Evolutionary conservation across 92 coral and sea anemone species (phyloP).

Genomic region (Blastomussa wellsi): DNA sequence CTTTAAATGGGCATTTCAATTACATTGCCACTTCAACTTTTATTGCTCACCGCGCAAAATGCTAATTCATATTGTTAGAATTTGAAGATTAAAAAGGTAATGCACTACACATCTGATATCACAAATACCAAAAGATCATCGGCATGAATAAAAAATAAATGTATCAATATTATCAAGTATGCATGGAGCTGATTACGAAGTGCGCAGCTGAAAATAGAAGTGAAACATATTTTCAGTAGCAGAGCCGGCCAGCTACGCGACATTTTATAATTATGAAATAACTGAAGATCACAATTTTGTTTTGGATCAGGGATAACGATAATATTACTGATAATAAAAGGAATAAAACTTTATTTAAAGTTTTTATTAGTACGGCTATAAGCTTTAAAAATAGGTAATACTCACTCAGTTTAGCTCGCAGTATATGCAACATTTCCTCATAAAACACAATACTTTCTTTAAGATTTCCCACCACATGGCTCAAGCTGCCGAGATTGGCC

Average conservation of each 20-base stretch:
- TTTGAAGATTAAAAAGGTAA: too few species aligned
- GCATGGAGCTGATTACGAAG: not conserved
- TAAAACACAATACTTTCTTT: slow-evolving; percentile 71
- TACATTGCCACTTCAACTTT: too few species aligned
- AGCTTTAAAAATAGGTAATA: not conserved
- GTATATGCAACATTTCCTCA: slow-evolving; percentile 81
- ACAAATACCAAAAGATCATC: not conserved
- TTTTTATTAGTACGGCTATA: not conserved
- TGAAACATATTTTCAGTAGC: not conserved
- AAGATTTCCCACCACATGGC: slow-evolving; percentile 75
- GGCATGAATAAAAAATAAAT: not conserved
- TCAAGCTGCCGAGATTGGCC: slow-evolving; percentile 75
- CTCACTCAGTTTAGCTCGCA: slow-evolving; percentile 94
- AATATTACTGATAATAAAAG: not conserved
- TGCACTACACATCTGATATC: not conserved
- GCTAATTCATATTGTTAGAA: too few species aligned
- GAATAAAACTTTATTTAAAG: too few species aligned
- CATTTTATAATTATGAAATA: not conserved
- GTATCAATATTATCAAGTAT: not conserved
- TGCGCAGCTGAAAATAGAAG: not conserved
- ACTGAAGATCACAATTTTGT: not conserved
- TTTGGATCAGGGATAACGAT: not conserved
- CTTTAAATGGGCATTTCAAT: too few species aligned
- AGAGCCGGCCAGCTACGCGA: not conserved
- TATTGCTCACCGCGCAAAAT: too few species aligned